Evolutionary conservation across 2,888 invertebrate species (phyloP).

Genomic region (Eupithecia pulchellata): DNA sequence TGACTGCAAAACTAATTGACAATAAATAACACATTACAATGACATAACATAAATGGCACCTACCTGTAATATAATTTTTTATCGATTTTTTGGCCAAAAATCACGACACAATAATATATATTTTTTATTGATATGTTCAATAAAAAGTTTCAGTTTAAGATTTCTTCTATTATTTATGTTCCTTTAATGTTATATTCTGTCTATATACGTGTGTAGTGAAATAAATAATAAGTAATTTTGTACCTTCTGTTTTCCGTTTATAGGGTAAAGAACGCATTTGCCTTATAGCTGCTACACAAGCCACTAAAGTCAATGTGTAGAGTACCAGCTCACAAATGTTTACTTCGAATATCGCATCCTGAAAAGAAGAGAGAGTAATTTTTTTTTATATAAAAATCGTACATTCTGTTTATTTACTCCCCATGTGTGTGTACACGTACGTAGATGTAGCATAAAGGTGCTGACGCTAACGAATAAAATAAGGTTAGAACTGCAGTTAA

Average conservation of each 20-base stretch:
- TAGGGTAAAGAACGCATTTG: constrained; percentile 89
- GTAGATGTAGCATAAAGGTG: background rate
- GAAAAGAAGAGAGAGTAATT: constrained; percentile 38
- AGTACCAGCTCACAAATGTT: constrained; percentile 91
- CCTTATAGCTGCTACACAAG: constrained; percentile 87
- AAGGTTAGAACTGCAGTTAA: background rate
- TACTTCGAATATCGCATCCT: constrained; percentile 89
- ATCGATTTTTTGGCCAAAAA: too few species aligned
- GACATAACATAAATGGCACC: too few species aligned
- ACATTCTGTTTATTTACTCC: background rate
- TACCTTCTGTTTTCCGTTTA: constrained; percentile 85
- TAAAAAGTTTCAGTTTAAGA: too few species aligned
- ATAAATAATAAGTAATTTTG: too few species aligned
- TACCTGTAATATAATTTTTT: too few species aligned
- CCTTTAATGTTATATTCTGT: too few species aligned
- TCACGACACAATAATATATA: too few species aligned
- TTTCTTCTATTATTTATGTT: too few species aligned
- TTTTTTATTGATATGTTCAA: too few species aligned
- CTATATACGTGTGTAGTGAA: background rate
- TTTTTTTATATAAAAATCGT: background rate
- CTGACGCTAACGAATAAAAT: background rate
- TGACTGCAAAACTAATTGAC: too few species aligned
- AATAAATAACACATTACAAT: too few species aligned
- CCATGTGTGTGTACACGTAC: too few species aligned
- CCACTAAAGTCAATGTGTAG: constrained; percentile 88